Evolutionary conservation across 2,797 vertebrate species (phyloP).

Genomic region (Gymnoscopelus braueri): DNA sequence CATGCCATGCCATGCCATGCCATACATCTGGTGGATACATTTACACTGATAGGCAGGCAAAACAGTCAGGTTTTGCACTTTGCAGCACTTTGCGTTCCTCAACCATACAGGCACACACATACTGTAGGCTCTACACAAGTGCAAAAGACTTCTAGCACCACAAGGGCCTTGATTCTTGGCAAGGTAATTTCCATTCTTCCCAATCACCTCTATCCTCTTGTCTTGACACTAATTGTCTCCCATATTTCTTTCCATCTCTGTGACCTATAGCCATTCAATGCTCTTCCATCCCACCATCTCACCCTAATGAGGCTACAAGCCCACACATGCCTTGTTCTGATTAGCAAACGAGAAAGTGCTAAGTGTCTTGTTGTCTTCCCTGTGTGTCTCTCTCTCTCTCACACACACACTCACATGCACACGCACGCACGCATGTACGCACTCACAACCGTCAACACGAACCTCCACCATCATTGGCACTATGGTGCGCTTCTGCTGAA

Average conservation of each 20-base stretch:
- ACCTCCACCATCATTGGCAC: conserved; percentile 48
- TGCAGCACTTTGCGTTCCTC: too few species aligned
- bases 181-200: too few species aligned
- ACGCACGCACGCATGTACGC: conserved; percentile 12
- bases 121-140: too few species aligned
- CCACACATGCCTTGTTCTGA: neutral
- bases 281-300: neutral
- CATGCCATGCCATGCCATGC: too few species aligned
- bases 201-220: neutral
- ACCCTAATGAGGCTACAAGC: neutral
- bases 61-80: too few species aligned
- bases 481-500: conserved; percentile 30
- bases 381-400: neutral
- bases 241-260: neutral
- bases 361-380: neutral
- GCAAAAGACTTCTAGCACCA: too few species aligned
- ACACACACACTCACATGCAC: conserved; percentile 1
- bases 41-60: too few species aligned
- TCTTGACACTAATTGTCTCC: conserved; percentile 1
- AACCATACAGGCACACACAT: too few species aligned
- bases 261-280: neutral
- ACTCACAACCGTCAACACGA: conserved; percentile 15
- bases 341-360: neutral
- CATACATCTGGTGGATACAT: too few species aligned
- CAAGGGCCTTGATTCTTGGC: too few species aligned